Percentiles rank a stretch among this genome's conserved stretches.
Conservation (phyloP, 2,797 vertebrate genomes). For the Emydoidea blandingii region DNA sequence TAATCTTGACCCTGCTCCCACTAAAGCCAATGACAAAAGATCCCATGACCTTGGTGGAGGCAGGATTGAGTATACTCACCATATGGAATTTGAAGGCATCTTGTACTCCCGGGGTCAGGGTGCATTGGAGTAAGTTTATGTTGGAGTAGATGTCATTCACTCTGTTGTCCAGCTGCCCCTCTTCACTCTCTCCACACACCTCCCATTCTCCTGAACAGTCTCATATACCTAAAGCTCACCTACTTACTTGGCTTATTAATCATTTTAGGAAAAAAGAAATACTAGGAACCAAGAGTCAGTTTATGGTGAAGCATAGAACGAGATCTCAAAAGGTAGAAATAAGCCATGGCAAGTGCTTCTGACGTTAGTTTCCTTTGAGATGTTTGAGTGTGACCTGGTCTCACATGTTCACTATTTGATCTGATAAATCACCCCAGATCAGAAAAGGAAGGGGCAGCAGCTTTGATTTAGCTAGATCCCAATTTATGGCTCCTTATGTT, state of each 20-base stretch:
- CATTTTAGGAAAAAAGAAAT: background rate
- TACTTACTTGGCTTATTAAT: background rate
- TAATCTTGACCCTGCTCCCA: background rate
- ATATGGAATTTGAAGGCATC: background rate
- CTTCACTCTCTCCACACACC: background rate
- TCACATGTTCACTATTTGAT: background rate
- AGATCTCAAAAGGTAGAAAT: background rate
- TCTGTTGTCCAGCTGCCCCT: background rate
- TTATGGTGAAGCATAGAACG: background rate
- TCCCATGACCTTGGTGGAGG: background rate
- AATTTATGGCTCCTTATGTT: background rate
- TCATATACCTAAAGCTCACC: background rate
- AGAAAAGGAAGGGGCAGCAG: background rate
- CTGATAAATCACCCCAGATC: background rate
- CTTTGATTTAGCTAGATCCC: background rate
- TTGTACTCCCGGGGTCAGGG: background rate
- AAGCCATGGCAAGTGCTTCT: background rate
- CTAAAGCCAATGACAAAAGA: background rate
- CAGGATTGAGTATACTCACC: background rate
- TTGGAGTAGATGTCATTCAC: background rate
- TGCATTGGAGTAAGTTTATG: background rate
- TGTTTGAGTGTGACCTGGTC: background rate
- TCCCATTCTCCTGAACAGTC: background rate
- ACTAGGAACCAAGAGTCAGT: background rate
- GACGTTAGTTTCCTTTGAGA: background rate